Conservation (phyloP, 2,888 invertebrate species). For the Tachina fera region DNA sequence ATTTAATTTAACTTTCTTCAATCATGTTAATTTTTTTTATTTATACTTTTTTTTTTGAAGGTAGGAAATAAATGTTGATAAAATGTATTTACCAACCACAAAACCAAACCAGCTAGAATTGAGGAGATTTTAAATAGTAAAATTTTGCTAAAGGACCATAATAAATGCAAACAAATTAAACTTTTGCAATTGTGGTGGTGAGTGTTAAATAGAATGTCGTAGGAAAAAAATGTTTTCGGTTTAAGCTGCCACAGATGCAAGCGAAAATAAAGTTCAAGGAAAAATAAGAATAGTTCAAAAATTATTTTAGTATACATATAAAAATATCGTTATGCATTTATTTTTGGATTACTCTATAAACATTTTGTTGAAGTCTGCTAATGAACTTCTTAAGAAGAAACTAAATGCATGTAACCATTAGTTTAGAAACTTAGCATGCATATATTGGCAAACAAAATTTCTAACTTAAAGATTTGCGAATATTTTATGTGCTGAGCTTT, state of each 20-base stretch:
- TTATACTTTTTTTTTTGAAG: background rate
- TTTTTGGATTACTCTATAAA: too few species aligned
- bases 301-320: too few species aligned
- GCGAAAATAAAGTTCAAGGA: too few species aligned
- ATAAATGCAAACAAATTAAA: slow-evolving; percentile 44
- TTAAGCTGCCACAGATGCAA: background rate
- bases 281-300: too few species aligned
- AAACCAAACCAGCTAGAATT: slow-evolving; percentile 21
- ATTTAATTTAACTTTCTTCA: slow-evolving; percentile 32
- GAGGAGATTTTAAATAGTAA: slow-evolving; percentile 2
- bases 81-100: slow-evolving; percentile 40
- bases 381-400: too few species aligned
- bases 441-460: too few species aligned
- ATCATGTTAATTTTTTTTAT: background rate
- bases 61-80: background rate
- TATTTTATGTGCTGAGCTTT: too few species aligned
- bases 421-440: too few species aligned
- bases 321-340: too few species aligned
- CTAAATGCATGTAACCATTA: too few species aligned
- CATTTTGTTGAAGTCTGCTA: too few species aligned
- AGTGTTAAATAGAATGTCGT: slow-evolving; percentile 41
- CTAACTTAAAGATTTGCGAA: too few species aligned
- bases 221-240: background rate
- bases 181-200: slow-evolving; percentile 29
- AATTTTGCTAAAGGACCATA: background rate